These are phyloP conservation scores for Thysanoteuthis rhombus DNA, from an alignment of 2,888 invertebrate genomes.

Conservation along the genomic window DNA sequence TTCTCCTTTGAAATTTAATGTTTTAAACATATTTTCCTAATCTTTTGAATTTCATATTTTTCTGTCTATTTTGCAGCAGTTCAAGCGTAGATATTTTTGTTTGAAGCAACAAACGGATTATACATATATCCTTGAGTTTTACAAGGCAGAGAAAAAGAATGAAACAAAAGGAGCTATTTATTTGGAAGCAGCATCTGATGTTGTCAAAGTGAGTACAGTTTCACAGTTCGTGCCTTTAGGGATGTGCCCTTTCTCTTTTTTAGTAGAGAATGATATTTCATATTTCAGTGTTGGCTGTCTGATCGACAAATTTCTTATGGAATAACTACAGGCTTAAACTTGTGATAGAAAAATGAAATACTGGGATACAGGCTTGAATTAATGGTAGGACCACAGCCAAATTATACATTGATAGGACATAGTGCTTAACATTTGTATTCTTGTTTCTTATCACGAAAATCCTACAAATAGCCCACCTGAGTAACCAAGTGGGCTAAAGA, in stretches of 20 bases:
- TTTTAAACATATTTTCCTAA: background rate
- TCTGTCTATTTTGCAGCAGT: conserved; percentile 72
- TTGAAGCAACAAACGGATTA: conserved; percentile 90
- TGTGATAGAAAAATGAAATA: background rate
- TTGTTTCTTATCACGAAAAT: no score
- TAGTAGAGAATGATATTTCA: no score
- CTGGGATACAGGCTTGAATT: no score
- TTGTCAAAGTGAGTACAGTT: conserved; percentile 73
- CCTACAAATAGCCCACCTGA: no score
- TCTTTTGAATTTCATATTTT: background rate
- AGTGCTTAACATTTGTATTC: no score
- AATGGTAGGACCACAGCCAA: no score
- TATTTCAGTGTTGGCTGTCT: background rate
- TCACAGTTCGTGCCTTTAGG: background rate
- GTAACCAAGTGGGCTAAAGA: no score
- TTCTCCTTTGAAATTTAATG: background rate
- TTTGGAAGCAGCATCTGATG: conserved; percentile 92
- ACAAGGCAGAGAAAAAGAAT: conserved; percentile 88
- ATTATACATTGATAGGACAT: no score
- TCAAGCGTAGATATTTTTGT: conserved; percentile 89
- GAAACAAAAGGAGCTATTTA: conserved; percentile 92
- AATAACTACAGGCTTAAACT: no score
- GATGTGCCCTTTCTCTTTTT: no score
- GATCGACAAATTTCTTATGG: no score
- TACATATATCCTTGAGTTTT: conserved; percentile 88